Evolutionary conservation across 2,113 vertebrate genomes (phyloP).

Genomic region (Mixornis gularis): DNA sequence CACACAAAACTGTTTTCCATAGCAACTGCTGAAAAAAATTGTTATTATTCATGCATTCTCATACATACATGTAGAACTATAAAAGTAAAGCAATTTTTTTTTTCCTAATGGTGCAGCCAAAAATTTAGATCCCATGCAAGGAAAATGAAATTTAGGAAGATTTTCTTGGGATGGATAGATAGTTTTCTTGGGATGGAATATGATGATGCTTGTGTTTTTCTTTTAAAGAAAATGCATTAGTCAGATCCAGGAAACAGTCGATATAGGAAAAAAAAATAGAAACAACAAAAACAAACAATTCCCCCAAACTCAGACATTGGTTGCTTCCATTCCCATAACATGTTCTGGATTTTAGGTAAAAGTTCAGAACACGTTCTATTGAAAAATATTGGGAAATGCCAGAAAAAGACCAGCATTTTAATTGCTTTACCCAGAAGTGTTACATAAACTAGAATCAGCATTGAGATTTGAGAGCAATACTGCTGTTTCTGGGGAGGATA

Average conservation of each 20-base stretch:
- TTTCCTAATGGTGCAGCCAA: background rate
- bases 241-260: background rate
- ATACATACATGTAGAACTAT: background rate
- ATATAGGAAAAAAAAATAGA: background rate
- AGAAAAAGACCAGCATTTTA: background rate
- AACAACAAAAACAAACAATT: background rate
- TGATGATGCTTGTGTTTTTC: background rate
- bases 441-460: background rate
- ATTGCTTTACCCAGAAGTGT: background rate
- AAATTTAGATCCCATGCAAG: background rate
- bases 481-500: background rate
- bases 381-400: background rate
- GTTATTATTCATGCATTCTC: background rate
- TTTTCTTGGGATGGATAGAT: background rate
- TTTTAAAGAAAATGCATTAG: background rate
- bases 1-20: background rate
- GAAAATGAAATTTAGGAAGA: background rate
- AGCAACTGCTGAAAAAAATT: conserved; percentile 1
- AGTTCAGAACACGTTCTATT: background rate
- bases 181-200: background rate
- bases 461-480: background rate
- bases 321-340: background rate
- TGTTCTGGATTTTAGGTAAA: background rate
- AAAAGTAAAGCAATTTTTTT: background rate
- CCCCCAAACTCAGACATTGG: background rate